A percentile compares a stretch with the other conserved stretches of the same genome.
These are phyloP conservation scores for Pteronotus mesoamericanus DNA, from an alignment of 2,797 vertebrate species.

Conservation along the genomic window DNA sequence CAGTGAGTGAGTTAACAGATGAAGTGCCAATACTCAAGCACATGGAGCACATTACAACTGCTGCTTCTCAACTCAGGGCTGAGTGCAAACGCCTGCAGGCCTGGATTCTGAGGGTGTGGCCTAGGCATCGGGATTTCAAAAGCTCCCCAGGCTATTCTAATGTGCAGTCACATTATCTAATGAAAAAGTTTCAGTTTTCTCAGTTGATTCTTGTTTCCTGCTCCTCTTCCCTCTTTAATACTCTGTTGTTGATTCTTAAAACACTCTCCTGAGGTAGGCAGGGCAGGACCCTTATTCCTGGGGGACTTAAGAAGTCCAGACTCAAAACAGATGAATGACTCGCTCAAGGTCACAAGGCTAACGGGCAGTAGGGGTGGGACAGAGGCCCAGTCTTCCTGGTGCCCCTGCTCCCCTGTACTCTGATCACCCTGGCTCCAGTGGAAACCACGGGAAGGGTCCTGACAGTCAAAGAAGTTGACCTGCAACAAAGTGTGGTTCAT, in stretches of 20 bases:
- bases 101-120: background rate
- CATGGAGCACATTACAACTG: background rate
- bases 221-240: background rate
- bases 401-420: no score
- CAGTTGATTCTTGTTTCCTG: background rate
- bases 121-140: background rate
- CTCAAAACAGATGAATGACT: background rate
- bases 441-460: background rate
- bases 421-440: background rate
- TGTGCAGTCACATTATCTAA: background rate
- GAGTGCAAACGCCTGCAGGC: background rate
- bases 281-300: background rate
- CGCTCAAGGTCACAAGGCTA: background rate
- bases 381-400: background rate
- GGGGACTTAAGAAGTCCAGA: background rate
- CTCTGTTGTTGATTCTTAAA: background rate
- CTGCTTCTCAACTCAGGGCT: background rate
- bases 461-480: background rate
- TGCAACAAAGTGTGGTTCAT: background rate
- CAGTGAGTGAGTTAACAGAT: background rate
- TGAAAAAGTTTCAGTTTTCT: background rate
- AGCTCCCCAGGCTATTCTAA: background rate
- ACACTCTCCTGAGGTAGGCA: background rate
- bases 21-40: background rate
- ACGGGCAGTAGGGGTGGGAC: background rate